Evolutionary conservation across 2,888 invertebrate species (phyloP).

Genomic region (Stegana nigrithorax): DNA sequence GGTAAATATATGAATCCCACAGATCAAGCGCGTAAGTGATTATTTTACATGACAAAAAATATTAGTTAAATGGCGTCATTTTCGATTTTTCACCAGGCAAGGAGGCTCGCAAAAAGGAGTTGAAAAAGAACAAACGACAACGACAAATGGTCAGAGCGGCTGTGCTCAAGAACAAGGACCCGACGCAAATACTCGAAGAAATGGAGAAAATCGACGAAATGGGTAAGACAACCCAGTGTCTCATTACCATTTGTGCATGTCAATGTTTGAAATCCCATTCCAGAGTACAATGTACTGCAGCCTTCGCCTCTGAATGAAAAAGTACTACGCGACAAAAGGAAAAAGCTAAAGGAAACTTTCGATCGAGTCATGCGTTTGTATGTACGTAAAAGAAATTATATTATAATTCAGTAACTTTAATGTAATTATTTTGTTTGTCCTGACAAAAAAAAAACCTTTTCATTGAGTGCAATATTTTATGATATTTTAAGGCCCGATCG

Average conservation of each 20-base stretch:
- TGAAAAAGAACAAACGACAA: constrained; percentile 98
- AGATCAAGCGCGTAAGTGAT: constrained; percentile 94
- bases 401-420: too few relatives aligned
- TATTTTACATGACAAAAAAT: background rate
- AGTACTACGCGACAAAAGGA: constrained; percentile 94
- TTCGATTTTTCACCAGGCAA: constrained; percentile 76
- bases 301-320: constrained; percentile 96
- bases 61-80: background rate
- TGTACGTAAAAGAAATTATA: too few relatives aligned
- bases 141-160: constrained; percentile 95
- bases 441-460: too few relatives aligned
- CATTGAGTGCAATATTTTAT: too few relatives aligned
- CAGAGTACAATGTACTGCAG: constrained; percentile 94
- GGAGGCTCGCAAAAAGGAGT: constrained; percentile 95
- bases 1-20: constrained; percentile 99
- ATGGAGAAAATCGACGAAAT: constrained; percentile 98
- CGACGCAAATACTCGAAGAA: constrained; percentile 92
- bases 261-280: too few relatives aligned
- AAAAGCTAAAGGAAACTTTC: constrained; percentile 94
- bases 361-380: constrained; percentile 94
- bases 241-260: too few relatives aligned
- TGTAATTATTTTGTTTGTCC: too few relatives aligned
- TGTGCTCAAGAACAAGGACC: constrained; percentile 97
- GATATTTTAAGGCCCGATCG: too few relatives aligned
- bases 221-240: constrained; percentile 76